Evolutionary conservation across 2,797 vertebrate species (phyloP).

Genomic region (Betta splendens): DNA sequence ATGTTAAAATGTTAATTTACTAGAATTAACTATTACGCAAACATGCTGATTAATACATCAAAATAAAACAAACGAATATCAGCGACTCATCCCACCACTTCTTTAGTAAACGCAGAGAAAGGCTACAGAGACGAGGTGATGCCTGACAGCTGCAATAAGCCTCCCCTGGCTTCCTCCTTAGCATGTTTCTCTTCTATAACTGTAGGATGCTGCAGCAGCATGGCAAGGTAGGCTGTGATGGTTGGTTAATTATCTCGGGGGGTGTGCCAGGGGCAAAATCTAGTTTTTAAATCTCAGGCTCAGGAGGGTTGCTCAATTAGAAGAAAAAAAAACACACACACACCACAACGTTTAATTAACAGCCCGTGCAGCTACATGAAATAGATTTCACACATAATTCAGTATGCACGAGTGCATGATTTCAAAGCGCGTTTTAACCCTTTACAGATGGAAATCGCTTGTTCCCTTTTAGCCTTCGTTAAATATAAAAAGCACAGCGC

Average conservation of each 20-base stretch:
- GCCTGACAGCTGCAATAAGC: constrained; percentile 49
- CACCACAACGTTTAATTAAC: constrained; percentile 80
- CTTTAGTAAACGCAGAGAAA: constrained; percentile 26
- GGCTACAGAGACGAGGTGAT: constrained; percentile 31
- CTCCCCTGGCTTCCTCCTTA: constrained; percentile 39
- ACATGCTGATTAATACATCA: too few relatives aligned
- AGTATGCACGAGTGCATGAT: constrained; percentile 73
- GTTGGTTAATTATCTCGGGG: constrained; percentile 77
- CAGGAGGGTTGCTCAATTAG: constrained; percentile 79
- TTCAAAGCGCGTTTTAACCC: constrained; percentile 61
- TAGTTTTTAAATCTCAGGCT: constrained; percentile 78
- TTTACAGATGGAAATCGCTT: constrained; percentile 62
- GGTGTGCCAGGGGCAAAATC: constrained; percentile 80
- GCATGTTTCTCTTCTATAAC: constrained; percentile 47
- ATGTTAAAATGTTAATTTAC: constrained; percentile 25
- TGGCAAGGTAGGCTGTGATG: constrained; percentile 64
- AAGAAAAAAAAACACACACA: constrained; percentile 55
- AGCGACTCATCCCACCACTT: constrained; percentile 53
- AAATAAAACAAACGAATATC: constrained; percentile 9
- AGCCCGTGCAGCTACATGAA: constrained; percentile 75
- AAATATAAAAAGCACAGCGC: constrained; percentile 61
- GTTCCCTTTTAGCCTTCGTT: constrained; percentile 72
- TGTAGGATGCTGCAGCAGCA: constrained; percentile 48
- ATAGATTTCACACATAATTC: constrained; percentile 79
- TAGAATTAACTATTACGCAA: too few relatives aligned